phyloP scores from a whole-genome alignment of 2,888 invertebrate genomes.

The Masnerella sp. region DNA sequence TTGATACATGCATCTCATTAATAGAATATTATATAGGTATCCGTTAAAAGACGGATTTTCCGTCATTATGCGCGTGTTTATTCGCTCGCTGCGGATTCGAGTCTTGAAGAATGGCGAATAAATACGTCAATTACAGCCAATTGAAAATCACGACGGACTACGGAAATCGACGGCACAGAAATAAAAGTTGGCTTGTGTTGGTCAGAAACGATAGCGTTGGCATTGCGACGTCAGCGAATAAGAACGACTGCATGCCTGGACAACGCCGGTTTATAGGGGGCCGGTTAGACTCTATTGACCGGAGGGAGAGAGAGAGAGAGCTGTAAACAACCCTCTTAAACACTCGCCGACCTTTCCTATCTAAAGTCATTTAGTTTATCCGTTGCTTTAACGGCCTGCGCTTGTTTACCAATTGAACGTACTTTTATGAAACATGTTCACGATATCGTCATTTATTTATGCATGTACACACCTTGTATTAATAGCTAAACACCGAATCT shows the following conservation, averaged over 20 bases:
- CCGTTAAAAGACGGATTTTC: constrained; percentile 26
- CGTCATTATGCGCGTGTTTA: constrained; percentile 12
- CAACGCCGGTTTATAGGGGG: constrained; percentile 62
- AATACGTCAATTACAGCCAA: constrained; percentile 34
- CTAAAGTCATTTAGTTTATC: constrained; percentile 71
- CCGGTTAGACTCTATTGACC: constrained; percentile 69
- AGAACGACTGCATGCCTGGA: constrained; percentile 64
- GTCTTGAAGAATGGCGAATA: constrained; percentile 27
- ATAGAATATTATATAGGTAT: constrained; percentile 18
- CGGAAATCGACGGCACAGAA: constrained; percentile 57
- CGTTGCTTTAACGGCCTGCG: constrained; percentile 72
- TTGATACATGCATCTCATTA: constrained; percentile 43
- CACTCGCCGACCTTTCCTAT: constrained; percentile 64
- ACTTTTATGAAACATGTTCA: constrained; percentile 59
- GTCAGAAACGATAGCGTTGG: constrained; percentile 62
- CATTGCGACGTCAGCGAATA: constrained; percentile 71
- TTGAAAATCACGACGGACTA: constrained; percentile 17
- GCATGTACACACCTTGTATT: constrained; percentile 16
- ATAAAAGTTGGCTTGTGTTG: constrained; percentile 59
- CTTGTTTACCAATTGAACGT: constrained; percentile 73
- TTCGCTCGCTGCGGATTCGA: neutral
- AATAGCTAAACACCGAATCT: constrained; percentile 11
- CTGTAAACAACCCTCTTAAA: constrained; percentile 75
- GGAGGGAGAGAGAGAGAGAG: constrained; percentile 45
- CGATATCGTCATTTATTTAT: constrained; percentile 31